These are phyloP conservation scores for Podargus strigoides DNA, from an alignment of 2,797 vertebrate species.

Conservation along the genomic window DNA sequence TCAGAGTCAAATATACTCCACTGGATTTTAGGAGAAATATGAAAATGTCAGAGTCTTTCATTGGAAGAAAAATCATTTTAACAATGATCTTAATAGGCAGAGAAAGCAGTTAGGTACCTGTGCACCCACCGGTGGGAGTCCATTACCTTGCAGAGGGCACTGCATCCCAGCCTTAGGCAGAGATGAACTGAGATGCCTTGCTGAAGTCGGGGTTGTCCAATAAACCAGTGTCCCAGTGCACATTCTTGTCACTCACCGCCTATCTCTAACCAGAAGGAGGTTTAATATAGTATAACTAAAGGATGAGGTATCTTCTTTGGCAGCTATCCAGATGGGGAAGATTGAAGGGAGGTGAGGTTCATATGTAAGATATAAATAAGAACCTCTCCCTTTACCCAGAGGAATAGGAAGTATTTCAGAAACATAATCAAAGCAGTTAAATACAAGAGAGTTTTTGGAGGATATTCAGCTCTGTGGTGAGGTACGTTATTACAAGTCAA, in stretches of 20 bases:
- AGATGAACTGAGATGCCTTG: neutral
- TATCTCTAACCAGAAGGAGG: neutral
- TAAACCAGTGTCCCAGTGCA: neutral
- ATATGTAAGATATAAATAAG: neutral
- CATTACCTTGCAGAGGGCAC: neutral
- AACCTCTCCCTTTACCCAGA: neutral
- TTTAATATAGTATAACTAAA: neutral
- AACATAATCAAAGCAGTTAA: neutral
- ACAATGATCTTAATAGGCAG: neutral
- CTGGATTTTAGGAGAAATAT: neutral
- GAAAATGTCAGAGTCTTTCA: neutral
- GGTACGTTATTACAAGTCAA: neutral
- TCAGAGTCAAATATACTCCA: neutral
- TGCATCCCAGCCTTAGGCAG: neutral
- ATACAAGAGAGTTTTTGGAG: neutral
- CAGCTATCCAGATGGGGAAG: fast-evolving
- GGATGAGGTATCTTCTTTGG: neutral
- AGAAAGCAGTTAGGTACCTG: neutral
- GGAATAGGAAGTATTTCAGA: neutral
- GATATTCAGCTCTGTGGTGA: neutral
- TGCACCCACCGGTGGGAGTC: neutral
- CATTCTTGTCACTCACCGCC: neutral
- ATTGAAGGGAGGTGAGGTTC: neutral
- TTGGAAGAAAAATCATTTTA: neutral
- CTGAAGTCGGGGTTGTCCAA: neutral